Percentiles rank a stretch among this genome's conserved stretches.
Conservation (phyloP, 2,888 invertebrate species). For the Chelonus formosanus region DNA sequence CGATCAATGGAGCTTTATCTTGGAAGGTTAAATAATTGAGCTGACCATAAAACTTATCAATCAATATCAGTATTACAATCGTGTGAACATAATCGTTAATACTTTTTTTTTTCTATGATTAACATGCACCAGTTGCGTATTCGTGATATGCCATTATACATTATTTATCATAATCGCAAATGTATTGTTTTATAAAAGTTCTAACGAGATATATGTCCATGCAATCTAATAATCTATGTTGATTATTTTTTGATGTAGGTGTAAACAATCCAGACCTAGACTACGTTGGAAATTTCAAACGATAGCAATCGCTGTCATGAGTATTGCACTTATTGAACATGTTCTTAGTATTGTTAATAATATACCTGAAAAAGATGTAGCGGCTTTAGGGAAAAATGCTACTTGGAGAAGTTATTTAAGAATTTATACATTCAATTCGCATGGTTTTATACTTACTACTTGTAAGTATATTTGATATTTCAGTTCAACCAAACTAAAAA, state of each 20-base stretch:
- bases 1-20: constrained; percentile 56
- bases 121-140: not conserved
- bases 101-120: not conserved
- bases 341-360: constrained; percentile 55
- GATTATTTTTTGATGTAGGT: constrained; percentile 40
- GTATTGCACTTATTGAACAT: constrained; percentile 56
- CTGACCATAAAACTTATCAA: not conserved
- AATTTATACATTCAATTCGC: constrained; percentile 52
- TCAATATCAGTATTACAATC: not conserved
- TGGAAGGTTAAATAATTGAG: constrained; percentile 49
- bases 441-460: constrained; percentile 54
- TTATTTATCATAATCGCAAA: no score
- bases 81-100: no score
- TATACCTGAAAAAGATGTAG: constrained; percentile 42
- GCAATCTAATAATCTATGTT: constrained; percentile 31
- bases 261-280: constrained; percentile 45
- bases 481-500: no score
- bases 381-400: constrained; percentile 37
- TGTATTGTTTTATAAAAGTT: no score
- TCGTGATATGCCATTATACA: not conserved
- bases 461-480: constrained; percentile 43
- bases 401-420: constrained; percentile 50
- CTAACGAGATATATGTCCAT: not conserved
- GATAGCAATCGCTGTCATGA: constrained; percentile 49
- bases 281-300: constrained; percentile 54